Evolutionary conservation across 2,797 vertebrate genomes (phyloP), one percentile per base, ranked within the genome.

Genomic region (Sebastes kiyomatsui): DNA sequence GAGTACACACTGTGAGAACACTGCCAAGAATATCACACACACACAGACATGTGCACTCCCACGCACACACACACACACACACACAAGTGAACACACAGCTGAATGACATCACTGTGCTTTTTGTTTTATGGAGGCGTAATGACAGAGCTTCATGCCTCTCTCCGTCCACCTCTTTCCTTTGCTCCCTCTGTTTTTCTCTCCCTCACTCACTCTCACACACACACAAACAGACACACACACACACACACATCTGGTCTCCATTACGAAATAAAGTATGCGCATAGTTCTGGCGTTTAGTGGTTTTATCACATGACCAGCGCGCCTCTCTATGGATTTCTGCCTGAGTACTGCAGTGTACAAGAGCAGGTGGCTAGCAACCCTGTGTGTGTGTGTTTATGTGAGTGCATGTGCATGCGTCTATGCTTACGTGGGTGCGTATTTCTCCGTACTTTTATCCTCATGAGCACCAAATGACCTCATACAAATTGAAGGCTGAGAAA

Each of bases 61-160:
- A 87, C 79, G 4, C 82, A 76, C 69, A 71, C 75, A 69, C 68
- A 75, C 69, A 76, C 68, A 75, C 69, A 76, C 42, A 46, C 82
- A 77, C 69, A 76, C 61, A 32, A 70, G 71, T 27, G 62, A 72
- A 33, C 77, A 81, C 81, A 69, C 80, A 81, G 66, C 84, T 62
- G 83, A 91, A 92, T 94, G 92, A 95, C 93, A 93, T 94, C 93
- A 94, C 81, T 87, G 88, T 88, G 83, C 88, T 93, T 93, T 93
- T 94, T 92, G 89, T 90, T 92, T 90, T 88, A 93, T 91, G 92
- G 90, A 90, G 93, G 92, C 90, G 87, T 94, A 93, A 93, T 94
- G 91, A 94, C 90, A 92, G 90, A 93, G 89, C 84, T 82, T 74
- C 84, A 74, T 88, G 79, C 66, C 64, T 79, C 71, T 83, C 81